Conservation (phyloP, 2,888 invertebrate species). For the Frankliniella intonsa region DNA sequence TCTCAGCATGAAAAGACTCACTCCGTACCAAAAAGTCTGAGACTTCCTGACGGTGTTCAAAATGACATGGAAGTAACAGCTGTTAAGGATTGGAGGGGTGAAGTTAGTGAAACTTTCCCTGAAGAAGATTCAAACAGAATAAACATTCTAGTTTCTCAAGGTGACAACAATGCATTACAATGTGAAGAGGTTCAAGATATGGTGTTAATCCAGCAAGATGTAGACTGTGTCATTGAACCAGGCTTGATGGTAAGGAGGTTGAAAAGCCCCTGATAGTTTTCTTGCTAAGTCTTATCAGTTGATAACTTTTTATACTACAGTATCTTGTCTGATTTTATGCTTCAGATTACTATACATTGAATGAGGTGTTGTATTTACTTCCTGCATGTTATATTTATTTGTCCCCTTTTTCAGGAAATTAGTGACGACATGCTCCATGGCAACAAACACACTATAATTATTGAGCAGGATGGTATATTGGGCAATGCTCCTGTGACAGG, state of each 20-base stretch:
- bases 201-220: slow-evolving; percentile 10
- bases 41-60: background rate
- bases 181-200: background rate
- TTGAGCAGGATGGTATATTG: background rate
- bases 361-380: no score
- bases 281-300: no score
- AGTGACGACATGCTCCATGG: background rate
- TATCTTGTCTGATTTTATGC: no score
- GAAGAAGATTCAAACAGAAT: background rate
- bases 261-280: background rate
- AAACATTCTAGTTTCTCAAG: slow-evolving; percentile 5
- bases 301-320: no score
- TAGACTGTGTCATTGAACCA: slow-evolving; percentile 16
- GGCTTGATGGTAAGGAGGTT: background rate
- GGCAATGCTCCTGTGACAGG: background rate
- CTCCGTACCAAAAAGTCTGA: background rate
- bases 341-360: no score
- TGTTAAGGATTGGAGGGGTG: background rate
- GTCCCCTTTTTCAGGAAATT: background rate
- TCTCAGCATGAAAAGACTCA: slow-evolving; percentile 1
- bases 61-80: background rate
- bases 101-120: background rate
- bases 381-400: background rate
- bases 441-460: background rate
- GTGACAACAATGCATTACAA: background rate